These are phyloP conservation scores for Paraescarpia echinospica DNA, from an alignment of 1,140 invertebrate species.

Conservation along the genomic window DNA sequence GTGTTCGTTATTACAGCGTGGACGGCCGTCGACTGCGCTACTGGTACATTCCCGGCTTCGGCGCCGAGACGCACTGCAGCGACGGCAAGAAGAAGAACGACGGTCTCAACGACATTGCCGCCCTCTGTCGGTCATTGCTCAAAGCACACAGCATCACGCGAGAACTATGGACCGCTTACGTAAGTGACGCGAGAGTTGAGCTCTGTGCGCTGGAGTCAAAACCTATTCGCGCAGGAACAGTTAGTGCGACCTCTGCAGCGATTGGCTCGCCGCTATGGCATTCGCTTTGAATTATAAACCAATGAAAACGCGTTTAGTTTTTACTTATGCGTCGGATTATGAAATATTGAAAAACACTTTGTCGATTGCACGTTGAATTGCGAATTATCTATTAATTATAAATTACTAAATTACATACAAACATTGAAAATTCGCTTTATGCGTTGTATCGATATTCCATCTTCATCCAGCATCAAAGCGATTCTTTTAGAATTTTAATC, in stretches of 20 bases:
- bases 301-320: not conserved
- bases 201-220: not conserved
- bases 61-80: slow-evolving; percentile 9
- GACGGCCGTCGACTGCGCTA: slow-evolving; percentile 14
- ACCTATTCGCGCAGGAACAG: not conserved
- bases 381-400: not conserved
- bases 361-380: not conserved
- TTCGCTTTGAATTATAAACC: not conserved
- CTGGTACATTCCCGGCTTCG: slow-evolving; percentile 18
- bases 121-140: slow-evolving; percentile 9
- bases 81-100: slow-evolving; percentile 13
- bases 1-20: not conserved
- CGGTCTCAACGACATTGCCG: slow-evolving; percentile 15
- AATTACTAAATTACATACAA: no score
- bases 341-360: not conserved
- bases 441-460: no score
- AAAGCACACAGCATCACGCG: slow-evolving; percentile 9
- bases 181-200: slow-evolving; percentile 43
- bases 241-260: not conserved
- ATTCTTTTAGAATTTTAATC: no score
- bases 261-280: not conserved
- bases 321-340: not conserved
- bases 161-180: slow-evolving; percentile 10
- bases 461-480: no score
- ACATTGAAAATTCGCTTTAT: no score